Percentiles rank a stretch among this genome's conserved stretches.
phyloP scores from a whole-genome alignment of 2,888 invertebrate genomes.

The Theretra japonica region DNA sequence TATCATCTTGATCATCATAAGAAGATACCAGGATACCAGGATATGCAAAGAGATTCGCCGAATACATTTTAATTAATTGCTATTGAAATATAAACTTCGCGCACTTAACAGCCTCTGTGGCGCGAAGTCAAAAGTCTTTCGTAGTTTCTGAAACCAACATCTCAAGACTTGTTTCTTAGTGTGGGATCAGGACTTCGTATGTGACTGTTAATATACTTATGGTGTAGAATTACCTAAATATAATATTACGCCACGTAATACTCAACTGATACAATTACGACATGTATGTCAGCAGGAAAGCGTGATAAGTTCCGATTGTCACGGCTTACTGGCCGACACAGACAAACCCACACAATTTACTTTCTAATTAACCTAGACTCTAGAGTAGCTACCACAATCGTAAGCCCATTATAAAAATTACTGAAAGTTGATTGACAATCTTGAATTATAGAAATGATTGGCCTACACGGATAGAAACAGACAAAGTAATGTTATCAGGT shows the following conservation, averaged over 20 bases:
- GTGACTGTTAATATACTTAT: too few species aligned
- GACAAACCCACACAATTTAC: conserved; percentile 18
- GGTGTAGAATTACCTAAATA: background rate
- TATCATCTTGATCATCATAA: too few species aligned
- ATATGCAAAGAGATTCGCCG: too few species aligned
- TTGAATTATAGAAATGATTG: background rate
- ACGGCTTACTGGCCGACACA: conserved; percentile 12
- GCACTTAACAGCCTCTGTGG: too few species aligned
- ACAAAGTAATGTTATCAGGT: background rate
- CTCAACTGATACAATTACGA: background rate
- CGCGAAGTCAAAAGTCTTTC: too few species aligned
- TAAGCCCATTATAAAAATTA: conserved; percentile 1
- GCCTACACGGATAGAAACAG: background rate
- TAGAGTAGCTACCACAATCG: background rate
- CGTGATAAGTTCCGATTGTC: conserved; percentile 16
- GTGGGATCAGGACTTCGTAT: too few species aligned
- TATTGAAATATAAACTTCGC: too few species aligned
- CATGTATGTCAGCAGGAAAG: conserved; percentile 11
- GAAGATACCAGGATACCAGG: too few species aligned
- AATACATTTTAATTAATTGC: too few species aligned
- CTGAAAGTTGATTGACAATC: conserved; percentile 2
- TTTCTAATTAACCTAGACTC: conserved; percentile 16
- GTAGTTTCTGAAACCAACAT: too few species aligned
- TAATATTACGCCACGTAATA: background rate
- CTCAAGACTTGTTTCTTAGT: too few species aligned